Evolutionary conservation across 64 coral and sea anemone species (phyloP).

Genomic region (Cladopsammia gracilis): DNA sequence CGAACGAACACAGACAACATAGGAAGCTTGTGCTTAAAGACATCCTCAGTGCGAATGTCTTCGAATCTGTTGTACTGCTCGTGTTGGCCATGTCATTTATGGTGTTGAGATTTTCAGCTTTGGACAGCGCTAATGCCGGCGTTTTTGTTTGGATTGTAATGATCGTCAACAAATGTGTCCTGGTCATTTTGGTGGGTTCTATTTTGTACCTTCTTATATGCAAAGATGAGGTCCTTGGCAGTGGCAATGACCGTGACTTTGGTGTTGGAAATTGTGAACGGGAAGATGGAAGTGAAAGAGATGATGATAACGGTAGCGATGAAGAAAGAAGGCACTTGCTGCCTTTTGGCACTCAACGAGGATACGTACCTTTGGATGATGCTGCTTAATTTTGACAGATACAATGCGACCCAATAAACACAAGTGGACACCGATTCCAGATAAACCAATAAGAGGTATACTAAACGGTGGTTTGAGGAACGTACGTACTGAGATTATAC

Average conservation of each 20-base stretch:
- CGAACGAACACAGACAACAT: not conserved
- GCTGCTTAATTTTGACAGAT: too few species aligned
- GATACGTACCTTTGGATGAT: not conserved
- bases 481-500: too few species aligned
- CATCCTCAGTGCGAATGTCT: not conserved
- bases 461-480: too few species aligned
- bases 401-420: too few species aligned
- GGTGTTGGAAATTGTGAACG: not conserved
- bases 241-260: not conserved
- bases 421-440: too few species aligned
- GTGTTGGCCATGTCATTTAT: not conserved
- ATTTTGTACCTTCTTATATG: not conserved
- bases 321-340: not conserved
- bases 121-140: not conserved
- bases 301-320: not conserved
- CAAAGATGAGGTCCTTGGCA: too few species aligned
- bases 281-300: not conserved
- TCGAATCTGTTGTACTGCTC: not conserved
- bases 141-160: conserved; percentile 22
- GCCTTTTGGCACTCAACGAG: not conserved
- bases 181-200: not conserved
- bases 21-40: not conserved
- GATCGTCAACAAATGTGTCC: not conserved
- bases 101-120: not conserved
- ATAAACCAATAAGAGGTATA: too few species aligned